Evolutionary conservation across 2,113 vertebrate species (phyloP), one percentile per base, ranked within the genome.

Genomic region (Saguinus midas): DNA sequence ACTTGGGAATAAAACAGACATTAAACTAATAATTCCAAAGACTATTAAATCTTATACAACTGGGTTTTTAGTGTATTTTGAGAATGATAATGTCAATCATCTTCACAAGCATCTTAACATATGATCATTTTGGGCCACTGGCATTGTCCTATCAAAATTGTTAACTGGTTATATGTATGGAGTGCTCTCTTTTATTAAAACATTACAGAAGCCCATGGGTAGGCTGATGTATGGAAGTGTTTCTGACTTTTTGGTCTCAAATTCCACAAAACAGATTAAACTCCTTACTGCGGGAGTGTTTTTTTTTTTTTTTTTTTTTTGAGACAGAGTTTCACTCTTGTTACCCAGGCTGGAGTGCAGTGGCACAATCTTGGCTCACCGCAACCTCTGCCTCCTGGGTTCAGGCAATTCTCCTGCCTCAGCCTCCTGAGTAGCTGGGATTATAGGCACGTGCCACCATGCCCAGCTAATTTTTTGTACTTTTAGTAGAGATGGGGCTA

Each of bases 251-350:
- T 79, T 64, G 40, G 48, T 84, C n/a, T 94, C 78, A 82, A 76
- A 88, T 81, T 86, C 37, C 45, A 91, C 9, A 81, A 87, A 57
- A 32, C 32, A 70, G 68, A 73, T 92, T 96, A 43, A 90, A 92
- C 55, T 96, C 23, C 37, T 27, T 68, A 35, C 21, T 73, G 37
- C 37, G 37, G 2, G 29, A 23, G 23, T 81, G 85, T 87, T 43
- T 43, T 43, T 43, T 43, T 3, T 43, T 43, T 43, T 3, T 43
- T 43, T 43, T 3, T 43, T 43, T 43, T 43, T 43, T 43, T 43
- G 43, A 43, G 43, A 43, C 43, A 4, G 4, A 43, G 43, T 43
- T 43, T 43, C 4, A 6, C 43, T 43, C 43, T 6, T 40, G 37
- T 43, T 43, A 43, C 43, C 43, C 43, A 43, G 43, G 43, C 43